Evolutionary conservation across 2,888 invertebrate genomes (phyloP).

Genomic region (Apocheima hispidaria): DNA sequence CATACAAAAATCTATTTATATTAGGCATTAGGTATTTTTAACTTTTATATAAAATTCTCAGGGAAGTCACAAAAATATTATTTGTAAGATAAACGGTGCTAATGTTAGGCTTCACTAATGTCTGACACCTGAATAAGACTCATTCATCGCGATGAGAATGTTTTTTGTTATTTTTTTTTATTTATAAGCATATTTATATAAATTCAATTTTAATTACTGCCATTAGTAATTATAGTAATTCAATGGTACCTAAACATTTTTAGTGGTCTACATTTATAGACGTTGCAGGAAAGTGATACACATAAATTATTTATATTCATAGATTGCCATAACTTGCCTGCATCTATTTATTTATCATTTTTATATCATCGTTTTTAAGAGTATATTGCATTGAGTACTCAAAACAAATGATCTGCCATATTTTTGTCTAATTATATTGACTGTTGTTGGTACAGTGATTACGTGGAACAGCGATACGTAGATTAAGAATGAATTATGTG

Average conservation of each 20-base stretch:
- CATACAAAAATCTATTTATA: constrained; percentile 79
- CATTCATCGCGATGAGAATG: constrained; percentile 80
- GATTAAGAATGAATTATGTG: constrained; percentile 84
- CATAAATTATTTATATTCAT: constrained; percentile 79
- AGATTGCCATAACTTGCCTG: constrained; percentile 85
- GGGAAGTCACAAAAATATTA: constrained; percentile 84
- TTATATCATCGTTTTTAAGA: constrained; percentile 77
- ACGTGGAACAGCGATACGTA: constrained; percentile 76
- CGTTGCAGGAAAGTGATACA: constrained; percentile 82
- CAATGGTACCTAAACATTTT: constrained; percentile 61
- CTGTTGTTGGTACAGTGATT: constrained; percentile 79
- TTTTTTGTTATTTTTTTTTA: constrained; percentile 84
- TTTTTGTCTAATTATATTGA: constrained; percentile 82
- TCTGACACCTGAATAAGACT: constrained; percentile 85
- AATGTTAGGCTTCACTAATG: constrained; percentile 84
- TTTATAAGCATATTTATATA: constrained; percentile 84
- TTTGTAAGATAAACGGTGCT: constrained; percentile 85
- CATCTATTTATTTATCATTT: constrained; percentile 84
- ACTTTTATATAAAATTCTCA: constrained; percentile 84
- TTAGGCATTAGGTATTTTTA: constrained; percentile 85
- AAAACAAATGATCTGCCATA: constrained; percentile 86
- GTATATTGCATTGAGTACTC: constrained; percentile 82
- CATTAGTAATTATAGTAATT: constrained; percentile 79
- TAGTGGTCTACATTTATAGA: constrained; percentile 68
- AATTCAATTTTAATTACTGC: constrained; percentile 81